Evolutionary conservation across 1,140 invertebrate species (phyloP).

Genomic region (Aplysia californica): DNA sequence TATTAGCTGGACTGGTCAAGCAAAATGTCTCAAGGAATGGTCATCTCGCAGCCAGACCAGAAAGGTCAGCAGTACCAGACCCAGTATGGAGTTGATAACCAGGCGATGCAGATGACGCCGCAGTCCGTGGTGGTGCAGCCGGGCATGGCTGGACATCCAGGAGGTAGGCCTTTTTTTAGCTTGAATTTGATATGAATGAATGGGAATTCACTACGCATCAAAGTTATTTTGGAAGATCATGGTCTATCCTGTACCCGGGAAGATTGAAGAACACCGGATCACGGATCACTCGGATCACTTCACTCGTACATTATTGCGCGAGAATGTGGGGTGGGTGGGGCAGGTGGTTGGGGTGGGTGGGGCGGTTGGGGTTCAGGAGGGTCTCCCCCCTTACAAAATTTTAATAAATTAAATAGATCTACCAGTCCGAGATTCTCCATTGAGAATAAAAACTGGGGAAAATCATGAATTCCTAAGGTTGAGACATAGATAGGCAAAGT

Average conservation of each 20-base stretch:
- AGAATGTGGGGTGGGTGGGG: too few species aligned
- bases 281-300: not conserved
- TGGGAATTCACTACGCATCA: not conserved
- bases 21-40: conserved; percentile 25
- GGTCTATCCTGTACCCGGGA: not conserved
- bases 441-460: too few species aligned
- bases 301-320: too few species aligned
- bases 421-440: too few species aligned
- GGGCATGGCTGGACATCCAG: not conserved
- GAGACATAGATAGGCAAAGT: too few species aligned
- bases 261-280: too few species aligned
- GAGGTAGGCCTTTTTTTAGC: not conserved
- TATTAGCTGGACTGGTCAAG: too few species aligned
- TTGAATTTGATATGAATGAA: not conserved
- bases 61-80: not conserved
- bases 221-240: not conserved
- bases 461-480: too few species aligned
- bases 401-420: too few species aligned
- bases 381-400: too few species aligned
- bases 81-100: conserved; percentile 5
- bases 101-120: conserved; percentile 15
- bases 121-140: conserved; percentile 9
- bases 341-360: not conserved
- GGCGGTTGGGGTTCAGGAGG: too few species aligned
- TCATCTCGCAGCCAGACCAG: conserved; percentile 25